Conservation (phyloP, 2,888 invertebrate species). For the Melikaiella ostensackeni region DNA sequence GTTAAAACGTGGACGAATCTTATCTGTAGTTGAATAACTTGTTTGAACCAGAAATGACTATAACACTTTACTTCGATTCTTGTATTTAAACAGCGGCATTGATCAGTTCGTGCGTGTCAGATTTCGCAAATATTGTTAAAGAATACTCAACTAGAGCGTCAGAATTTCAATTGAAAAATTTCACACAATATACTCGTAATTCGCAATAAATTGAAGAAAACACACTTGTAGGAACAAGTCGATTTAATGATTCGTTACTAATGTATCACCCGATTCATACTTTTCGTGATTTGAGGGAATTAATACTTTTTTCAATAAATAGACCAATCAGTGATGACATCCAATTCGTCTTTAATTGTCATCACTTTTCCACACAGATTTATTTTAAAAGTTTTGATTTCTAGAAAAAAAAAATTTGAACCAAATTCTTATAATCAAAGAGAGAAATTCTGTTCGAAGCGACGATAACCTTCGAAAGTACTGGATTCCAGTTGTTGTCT, state of each 20-base stretch:
- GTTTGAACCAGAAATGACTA: conserved; percentile 9
- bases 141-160: conserved; percentile 14
- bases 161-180: conserved; percentile 6
- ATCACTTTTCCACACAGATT: neutral
- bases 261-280: neutral
- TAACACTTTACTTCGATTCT: neutral
- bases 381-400: neutral
- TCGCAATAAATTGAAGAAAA: conserved; percentile 7
- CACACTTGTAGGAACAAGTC: neutral
- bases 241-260: neutral
- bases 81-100: conserved; percentile 22
- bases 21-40: neutral
- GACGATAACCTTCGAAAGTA: conserved; percentile 16
- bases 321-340: neutral
- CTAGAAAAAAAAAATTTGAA: neutral
- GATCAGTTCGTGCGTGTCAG: conserved; percentile 2
- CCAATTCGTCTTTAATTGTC: neutral
- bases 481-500: conserved; percentile 10
- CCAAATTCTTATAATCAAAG: neutral
- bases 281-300: neutral
- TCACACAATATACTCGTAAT: neutral
- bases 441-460: neutral
- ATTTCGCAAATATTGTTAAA: conserved; percentile 23
- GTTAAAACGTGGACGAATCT: neutral
- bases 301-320: neutral